phyloP scores from a whole-genome alignment of 2,797 vertebrate genomes.

The Schizothorax lantsangensis region DNA sequence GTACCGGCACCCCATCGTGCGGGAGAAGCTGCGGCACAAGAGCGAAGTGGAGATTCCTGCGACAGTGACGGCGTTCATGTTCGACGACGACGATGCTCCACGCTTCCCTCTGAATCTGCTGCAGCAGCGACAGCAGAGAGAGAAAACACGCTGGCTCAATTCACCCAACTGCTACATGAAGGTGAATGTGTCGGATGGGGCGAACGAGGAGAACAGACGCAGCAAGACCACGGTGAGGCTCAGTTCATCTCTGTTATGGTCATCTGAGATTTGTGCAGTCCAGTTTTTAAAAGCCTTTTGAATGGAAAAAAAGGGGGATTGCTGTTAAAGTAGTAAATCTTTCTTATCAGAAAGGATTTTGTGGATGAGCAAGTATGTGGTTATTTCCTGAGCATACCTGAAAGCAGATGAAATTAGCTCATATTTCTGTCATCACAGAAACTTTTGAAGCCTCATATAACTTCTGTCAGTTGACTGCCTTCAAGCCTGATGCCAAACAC shows the following conservation, averaged over 20 bases:
- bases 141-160: constrained; percentile 98
- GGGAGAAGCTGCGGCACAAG: constrained; percentile 94
- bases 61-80: constrained; percentile 92
- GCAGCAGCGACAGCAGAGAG: constrained; percentile 93
- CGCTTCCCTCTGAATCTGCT: constrained; percentile 91
- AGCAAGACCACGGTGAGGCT: constrained; percentile 80
- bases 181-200: constrained; percentile 83
- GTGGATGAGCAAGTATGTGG: constrained; percentile 1
- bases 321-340: not conserved
- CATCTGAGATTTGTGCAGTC: not conserved
- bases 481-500: not conserved
- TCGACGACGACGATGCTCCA: constrained; percentile 89
- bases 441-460: not conserved
- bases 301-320: not conserved
- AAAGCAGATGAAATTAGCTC: not conserved
- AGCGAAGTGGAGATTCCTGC: constrained; percentile 98
- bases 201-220: constrained; percentile 45
- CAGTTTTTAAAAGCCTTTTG: not conserved
- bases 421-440: constrained; percentile 19
- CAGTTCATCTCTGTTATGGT: too few species aligned
- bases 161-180: constrained; percentile 97
- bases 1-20: constrained; percentile 89
- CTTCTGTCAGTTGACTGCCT: too few species aligned
- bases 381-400: constrained; percentile 10
- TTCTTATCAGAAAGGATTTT: not conserved